phyloP scores from a whole-genome alignment of 2,888 invertebrate species.

The Platycnemis pennipes region DNA sequence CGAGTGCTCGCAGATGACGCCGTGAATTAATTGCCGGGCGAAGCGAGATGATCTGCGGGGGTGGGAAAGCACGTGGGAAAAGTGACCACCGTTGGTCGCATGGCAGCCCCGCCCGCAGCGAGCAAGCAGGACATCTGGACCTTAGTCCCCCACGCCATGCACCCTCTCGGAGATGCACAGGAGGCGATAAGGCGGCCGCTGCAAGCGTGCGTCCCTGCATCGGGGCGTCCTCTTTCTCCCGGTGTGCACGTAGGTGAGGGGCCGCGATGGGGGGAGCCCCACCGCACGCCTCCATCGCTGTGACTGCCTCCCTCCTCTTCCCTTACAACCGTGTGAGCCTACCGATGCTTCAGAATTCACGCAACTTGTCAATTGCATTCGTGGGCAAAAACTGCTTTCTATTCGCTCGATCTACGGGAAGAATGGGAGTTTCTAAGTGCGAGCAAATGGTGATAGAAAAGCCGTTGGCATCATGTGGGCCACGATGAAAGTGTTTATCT shows the following conservation, averaged over 20 bases:
- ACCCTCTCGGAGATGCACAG: neutral
- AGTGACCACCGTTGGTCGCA: neutral
- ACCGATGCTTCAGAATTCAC: too few species aligned
- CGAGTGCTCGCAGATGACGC: neutral
- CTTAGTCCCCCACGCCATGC: neutral
- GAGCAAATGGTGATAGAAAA: too few species aligned
- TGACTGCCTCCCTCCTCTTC: too few species aligned
- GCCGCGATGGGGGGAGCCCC: neutral
- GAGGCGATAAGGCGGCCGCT: neutral
- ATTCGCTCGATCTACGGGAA: too few species aligned
- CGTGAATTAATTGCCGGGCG: constrained; percentile 9
- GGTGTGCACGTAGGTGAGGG: too few species aligned
- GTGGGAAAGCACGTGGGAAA: neutral
- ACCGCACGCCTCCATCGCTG: neutral
- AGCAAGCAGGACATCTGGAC: neutral
- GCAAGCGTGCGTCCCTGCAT: neutral
- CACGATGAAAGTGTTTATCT: too few species aligned
- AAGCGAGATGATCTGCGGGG: neutral
- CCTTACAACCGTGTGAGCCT: too few species aligned
- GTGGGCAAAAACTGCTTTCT: too few species aligned
- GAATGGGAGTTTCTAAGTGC: too few species aligned
- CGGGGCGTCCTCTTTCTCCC: neutral
- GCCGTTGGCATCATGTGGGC: too few species aligned
- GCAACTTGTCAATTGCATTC: too few species aligned
- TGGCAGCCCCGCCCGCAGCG: neutral